phyloP scores from a whole-genome alignment of 2,113 vertebrate species.

The Ochotona curzoniae region DNA sequence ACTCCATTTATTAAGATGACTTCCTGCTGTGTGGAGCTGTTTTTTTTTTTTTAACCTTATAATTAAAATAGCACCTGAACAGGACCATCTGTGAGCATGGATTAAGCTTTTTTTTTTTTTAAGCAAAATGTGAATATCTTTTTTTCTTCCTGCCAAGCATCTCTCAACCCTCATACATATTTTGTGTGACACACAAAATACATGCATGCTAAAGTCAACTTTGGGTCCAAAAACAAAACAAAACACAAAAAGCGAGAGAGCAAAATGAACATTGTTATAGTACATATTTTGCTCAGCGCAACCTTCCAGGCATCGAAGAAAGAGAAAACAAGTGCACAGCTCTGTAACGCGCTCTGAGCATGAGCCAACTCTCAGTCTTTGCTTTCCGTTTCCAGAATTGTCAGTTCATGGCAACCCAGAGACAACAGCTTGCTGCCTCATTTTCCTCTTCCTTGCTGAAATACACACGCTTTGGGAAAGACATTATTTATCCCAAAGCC shows the following conservation, averaged over 20 bases:
- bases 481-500: constrained; percentile 68
- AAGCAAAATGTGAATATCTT: constrained; percentile 80
- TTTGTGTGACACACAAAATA: constrained; percentile 18
- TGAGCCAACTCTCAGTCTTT: background rate
- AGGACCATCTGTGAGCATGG: constrained; percentile 86
- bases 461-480: constrained; percentile 65
- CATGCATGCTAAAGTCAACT: constrained; percentile 65
- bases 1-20: constrained; percentile 87
- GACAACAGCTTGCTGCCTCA: constrained; percentile 58
- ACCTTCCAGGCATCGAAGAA: background rate
- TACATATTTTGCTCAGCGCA: background rate
- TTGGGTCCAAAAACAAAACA: background rate
- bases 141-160: constrained; percentile 66
- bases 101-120: constrained; percentile 78
- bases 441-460: constrained; percentile 63
- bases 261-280: background rate
- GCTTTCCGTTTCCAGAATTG: constrained; percentile 30
- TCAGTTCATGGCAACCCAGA: constrained; percentile 45
- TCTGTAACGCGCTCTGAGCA: constrained; percentile 1
- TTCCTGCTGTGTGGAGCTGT: constrained; percentile 86
- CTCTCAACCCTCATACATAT: constrained; percentile 78
- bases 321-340: background rate
- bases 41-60: constrained; percentile 80
- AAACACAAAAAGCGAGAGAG: too few relatives aligned
- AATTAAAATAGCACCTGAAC: constrained; percentile 90